Percentiles rank a stretch among this genome's conserved stretches.
Evolutionary conservation across 2,113 vertebrate species (phyloP).

Genomic region (Lepisosteus osseus): DNA sequence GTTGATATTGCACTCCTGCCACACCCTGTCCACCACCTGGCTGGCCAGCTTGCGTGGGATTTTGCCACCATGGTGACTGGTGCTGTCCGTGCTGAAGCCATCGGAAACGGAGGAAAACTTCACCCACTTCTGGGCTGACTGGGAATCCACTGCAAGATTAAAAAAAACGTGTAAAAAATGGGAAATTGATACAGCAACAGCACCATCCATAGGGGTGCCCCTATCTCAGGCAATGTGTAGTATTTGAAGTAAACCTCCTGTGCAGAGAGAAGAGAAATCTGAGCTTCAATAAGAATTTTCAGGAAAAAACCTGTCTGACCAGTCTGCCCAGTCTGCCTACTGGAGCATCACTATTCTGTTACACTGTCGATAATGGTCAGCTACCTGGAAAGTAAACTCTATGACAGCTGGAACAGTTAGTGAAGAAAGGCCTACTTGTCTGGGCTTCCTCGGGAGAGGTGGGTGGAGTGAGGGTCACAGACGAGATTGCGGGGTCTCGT

Average conservation of each 20-base stretch:
- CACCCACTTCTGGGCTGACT: constrained; percentile 90
- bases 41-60: constrained; percentile 87
- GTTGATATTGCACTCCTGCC: constrained; percentile 98
- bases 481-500: constrained; percentile 94
- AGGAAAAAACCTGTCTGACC: background rate
- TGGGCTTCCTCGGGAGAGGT: constrained; percentile 95
- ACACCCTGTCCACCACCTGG: constrained; percentile 91
- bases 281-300: background rate
- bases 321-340: background rate
- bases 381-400: background rate
- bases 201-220: background rate
- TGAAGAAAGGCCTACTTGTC: constrained; percentile 69
- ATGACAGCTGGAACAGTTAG: background rate
- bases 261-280: background rate
- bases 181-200: background rate
- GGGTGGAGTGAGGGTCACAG: constrained; percentile 93
- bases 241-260: background rate
- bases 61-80: constrained; percentile 91
- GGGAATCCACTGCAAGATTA: constrained; percentile 79
- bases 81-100: constrained; percentile 83
- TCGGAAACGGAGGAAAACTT: constrained; percentile 87
- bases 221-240: background rate
- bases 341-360: no score
- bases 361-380: no score
- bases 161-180: background rate